phyloP scores from a whole-genome alignment of 2,797 vertebrate genomes.

The Anableps anableps region DNA sequence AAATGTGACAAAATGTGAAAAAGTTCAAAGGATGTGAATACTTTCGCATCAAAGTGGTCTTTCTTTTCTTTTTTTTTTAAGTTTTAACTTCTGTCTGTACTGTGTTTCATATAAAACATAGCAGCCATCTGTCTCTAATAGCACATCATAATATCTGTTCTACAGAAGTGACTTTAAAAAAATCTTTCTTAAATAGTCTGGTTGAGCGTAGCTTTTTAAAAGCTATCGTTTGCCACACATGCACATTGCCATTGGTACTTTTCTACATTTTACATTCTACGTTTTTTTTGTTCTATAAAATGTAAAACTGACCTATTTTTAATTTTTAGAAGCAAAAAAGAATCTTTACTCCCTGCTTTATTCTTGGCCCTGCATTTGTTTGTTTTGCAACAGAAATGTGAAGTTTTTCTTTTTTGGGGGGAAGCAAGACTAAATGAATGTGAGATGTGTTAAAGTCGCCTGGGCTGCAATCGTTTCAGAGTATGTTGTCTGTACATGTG shows the following conservation, averaged over 20 bases:
- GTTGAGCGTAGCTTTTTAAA: neutral
- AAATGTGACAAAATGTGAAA: neutral
- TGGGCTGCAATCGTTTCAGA: slow-evolving; percentile 18
- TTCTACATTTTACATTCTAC: neutral
- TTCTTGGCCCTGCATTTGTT: neutral
- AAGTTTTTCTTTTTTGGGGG: neutral
- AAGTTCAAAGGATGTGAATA: neutral
- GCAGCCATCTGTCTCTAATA: neutral
- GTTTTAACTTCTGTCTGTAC: neutral
- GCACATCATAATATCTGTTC: neutral
- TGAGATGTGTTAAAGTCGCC: slow-evolving; percentile 11
- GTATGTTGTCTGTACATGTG: slow-evolving; percentile 38
- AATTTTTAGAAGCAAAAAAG: neutral
- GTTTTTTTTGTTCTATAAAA: neutral
- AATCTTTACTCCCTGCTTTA: neutral
- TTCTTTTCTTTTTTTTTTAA: neutral
- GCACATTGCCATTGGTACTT: neutral
- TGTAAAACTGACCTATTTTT: neutral
- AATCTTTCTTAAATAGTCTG: neutral
- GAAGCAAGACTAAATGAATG: neutral
- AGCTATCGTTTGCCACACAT: neutral
- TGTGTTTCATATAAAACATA: neutral
- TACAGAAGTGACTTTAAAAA: neutral
- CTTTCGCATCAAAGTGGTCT: neutral
- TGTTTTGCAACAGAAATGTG: neutral